These are phyloP conservation scores for Acanthopleura granulata DNA, from an alignment of 2,888 invertebrate genomes.

Conservation along the genomic window DNA sequence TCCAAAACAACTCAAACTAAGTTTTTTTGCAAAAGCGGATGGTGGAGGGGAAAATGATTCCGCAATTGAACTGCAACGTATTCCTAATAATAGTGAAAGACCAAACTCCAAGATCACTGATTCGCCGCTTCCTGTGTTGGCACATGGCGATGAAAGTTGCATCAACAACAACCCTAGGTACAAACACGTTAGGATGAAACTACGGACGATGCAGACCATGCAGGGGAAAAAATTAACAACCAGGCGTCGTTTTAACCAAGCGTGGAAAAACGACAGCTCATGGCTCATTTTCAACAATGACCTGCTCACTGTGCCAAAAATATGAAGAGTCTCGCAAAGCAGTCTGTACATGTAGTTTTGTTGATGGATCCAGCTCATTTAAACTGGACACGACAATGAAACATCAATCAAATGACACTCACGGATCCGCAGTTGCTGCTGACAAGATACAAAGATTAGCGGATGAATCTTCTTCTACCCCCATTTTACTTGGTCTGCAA, in stretches of 20 bases:
- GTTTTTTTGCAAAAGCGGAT: too few species aligned
- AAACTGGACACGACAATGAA: background rate
- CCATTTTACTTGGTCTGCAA: background rate
- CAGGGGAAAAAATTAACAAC: too few species aligned
- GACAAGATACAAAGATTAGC: background rate
- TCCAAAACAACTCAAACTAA: too few species aligned
- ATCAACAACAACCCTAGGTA: too few species aligned
- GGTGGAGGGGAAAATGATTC: too few species aligned
- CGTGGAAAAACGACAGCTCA: background rate
- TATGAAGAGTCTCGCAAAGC: background rate
- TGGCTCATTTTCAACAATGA: background rate
- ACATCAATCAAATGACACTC: slow-evolving; percentile 8
- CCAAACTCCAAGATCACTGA: too few species aligned
- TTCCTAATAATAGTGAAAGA: too few species aligned
- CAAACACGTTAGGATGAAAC: too few species aligned
- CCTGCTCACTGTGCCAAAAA: background rate
- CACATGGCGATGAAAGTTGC: too few species aligned
- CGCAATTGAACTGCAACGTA: too few species aligned
- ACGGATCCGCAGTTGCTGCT: background rate
- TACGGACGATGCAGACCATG: too few species aligned
- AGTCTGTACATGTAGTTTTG: background rate
- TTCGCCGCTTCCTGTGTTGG: too few species aligned
- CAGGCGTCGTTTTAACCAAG: background rate
- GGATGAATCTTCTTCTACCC: background rate
- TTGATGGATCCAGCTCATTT: background rate